Evolutionary conservation across 2,113 vertebrate genomes (phyloP).

Genomic region (Dicrurus megarhynchus): DNA sequence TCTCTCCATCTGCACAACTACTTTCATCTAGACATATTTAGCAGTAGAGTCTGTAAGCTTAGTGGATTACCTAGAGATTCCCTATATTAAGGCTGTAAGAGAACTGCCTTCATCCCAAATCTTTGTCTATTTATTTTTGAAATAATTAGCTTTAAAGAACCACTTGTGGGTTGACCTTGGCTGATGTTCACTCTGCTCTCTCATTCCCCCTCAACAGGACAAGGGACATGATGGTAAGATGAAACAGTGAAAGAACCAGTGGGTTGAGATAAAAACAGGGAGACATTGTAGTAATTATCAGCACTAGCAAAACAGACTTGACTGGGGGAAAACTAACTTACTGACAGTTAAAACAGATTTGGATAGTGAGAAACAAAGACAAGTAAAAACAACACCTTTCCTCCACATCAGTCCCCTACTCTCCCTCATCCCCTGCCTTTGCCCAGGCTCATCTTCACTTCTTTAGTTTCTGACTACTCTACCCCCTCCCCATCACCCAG

Average conservation of each 20-base stretch:
- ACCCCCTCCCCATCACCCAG: not conserved
- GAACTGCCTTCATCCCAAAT: not conserved
- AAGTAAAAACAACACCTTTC: not conserved
- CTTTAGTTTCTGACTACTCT: not conserved
- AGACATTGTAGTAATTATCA: not conserved
- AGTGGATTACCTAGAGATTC: no score
- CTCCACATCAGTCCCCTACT: not conserved
- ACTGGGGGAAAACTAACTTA: not conserved
- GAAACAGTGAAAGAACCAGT: not conserved
- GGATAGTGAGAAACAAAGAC: not conserved
- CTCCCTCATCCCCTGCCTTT: fast-evolving
- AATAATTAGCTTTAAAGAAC: not conserved
- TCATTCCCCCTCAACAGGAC: not conserved
- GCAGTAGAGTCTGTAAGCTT: not conserved
- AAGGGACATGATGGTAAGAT: not conserved
- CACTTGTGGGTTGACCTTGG: not conserved
- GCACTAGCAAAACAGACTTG: not conserved
- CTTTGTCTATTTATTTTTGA: not conserved
- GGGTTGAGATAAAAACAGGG: not conserved
- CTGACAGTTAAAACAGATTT: not conserved
- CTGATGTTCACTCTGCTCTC: not conserved
- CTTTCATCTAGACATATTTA: not conserved
- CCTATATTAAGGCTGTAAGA: no score
- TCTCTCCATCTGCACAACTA: not conserved
- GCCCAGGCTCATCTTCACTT: not conserved